Percentiles rank a stretch among this genome's conserved stretches.
phyloP scores from a whole-genome alignment of 2,888 invertebrate species.

The Oligia latruncula region DNA sequence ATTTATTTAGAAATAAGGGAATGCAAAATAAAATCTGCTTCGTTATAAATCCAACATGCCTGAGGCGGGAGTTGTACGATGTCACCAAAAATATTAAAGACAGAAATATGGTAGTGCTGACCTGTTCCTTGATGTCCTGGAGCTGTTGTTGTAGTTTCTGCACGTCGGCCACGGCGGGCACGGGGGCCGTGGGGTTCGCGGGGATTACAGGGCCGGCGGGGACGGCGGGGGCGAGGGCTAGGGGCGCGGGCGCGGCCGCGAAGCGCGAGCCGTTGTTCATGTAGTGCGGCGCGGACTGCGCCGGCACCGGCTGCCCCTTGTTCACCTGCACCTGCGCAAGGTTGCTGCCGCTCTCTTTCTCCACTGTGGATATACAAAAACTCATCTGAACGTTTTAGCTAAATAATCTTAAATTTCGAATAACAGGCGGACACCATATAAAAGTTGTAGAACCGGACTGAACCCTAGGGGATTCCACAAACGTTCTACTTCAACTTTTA shows the following conservation, averaged over 20 bases:
- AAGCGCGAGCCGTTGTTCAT: constrained; percentile 86
- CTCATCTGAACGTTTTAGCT: neutral
- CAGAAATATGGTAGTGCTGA: constrained; percentile 72
- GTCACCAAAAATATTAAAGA: neutral
- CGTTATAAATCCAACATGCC: neutral
- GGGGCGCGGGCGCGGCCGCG: constrained; percentile 79
- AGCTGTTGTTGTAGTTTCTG: constrained; percentile 94
- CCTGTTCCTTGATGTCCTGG: constrained; percentile 99
- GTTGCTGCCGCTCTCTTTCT: constrained; percentile 83
- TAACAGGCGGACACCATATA: neutral
- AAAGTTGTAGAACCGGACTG: neutral
- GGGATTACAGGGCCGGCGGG: constrained; percentile 65
- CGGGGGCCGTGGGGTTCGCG: constrained; percentile 48
- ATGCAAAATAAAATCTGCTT: neutral
- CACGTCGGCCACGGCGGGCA: constrained; percentile 91
- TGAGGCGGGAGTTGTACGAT: neutral
- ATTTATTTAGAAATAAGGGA: neutral
- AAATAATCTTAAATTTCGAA: neutral
- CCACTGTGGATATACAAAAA: constrained; percentile 69
- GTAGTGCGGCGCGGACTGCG: constrained; percentile 85
- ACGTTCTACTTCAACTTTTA: neutral
- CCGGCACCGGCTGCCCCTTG: constrained; percentile 86
- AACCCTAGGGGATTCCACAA: neutral
- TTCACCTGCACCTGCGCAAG: constrained; percentile 86
- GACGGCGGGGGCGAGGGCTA: constrained; percentile 37